phyloP scores from a whole-genome alignment of 2,113 vertebrate species.

The Mirza zaza region DNA sequence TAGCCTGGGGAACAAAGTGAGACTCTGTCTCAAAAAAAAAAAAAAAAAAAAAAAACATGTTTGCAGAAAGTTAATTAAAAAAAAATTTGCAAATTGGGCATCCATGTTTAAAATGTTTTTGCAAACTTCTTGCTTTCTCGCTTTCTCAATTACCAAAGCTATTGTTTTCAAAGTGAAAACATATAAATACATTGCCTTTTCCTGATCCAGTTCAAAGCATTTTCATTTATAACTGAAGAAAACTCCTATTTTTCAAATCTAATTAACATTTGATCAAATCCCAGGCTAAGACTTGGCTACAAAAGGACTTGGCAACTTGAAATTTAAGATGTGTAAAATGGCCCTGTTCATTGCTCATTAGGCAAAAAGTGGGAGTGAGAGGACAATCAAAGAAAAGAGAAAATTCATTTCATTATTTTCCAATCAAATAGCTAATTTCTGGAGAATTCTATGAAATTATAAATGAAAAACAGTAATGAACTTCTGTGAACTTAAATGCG shows the following conservation, averaged over 20 bases:
- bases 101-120: neutral
- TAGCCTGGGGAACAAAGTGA: too few relatives aligned
- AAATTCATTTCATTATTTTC: constrained; percentile 8
- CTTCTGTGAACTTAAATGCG: neutral
- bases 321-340: neutral
- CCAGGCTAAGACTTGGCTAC: neutral
- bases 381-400: neutral
- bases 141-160: constrained; percentile 21
- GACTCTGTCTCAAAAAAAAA: too few relatives aligned
- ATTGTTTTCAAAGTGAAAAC: constrained; percentile 35
- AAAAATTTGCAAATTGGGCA: neutral
- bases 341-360: neutral
- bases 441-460: constrained; percentile 11
- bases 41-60: neutral
- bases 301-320: neutral
- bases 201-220: neutral
- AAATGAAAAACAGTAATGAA: constrained; percentile 30
- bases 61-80: neutral
- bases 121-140: constrained; percentile 16
- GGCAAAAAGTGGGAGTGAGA: neutral
- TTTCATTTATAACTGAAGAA: neutral
- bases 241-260: neutral
- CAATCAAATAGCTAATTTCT: constrained; percentile 46
- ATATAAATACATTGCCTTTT: neutral
- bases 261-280: constrained; percentile 14